phyloP scores from a whole-genome alignment of 2,888 invertebrate species.

The Caenorhabditis becei region DNA sequence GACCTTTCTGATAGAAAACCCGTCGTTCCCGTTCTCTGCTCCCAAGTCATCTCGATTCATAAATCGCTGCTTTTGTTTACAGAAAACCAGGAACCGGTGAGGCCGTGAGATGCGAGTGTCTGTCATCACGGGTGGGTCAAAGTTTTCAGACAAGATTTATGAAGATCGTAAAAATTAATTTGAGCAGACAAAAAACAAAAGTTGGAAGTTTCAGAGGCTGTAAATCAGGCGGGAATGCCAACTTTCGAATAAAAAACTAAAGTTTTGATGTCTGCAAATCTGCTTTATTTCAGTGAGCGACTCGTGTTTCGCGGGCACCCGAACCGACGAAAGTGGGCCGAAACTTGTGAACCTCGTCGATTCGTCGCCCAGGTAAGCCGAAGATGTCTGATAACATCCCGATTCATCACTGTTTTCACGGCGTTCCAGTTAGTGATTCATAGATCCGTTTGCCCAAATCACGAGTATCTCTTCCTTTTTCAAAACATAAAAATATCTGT shows the following conservation, averaged over 20 bases:
- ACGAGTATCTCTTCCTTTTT: constrained; percentile 29
- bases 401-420: neutral
- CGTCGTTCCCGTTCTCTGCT: constrained; percentile 9
- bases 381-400: neutral
- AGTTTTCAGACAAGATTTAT: constrained; percentile 10
- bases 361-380: neutral
- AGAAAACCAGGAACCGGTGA: constrained; percentile 33
- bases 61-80: constrained; percentile 37
- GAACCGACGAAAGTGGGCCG: constrained; percentile 75
- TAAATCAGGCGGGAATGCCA: no score
- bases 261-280: neutral
- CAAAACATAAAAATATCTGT: constrained; percentile 15
- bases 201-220: no score
- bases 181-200: neutral
- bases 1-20: neutral
- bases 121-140: constrained; percentile 53
- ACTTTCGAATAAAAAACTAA: no score
- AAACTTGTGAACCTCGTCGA: constrained; percentile 59
- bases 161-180: neutral
- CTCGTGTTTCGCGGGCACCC: constrained; percentile 64
- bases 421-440: constrained; percentile 35
- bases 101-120: constrained; percentile 45
- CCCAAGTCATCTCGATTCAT: constrained; percentile 16
- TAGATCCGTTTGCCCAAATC: constrained; percentile 22
- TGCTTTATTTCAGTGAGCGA: constrained; percentile 71